These are phyloP conservation scores for Baccha elongata DNA, from an alignment of 2,888 invertebrate genomes.

Conservation along the genomic window DNA sequence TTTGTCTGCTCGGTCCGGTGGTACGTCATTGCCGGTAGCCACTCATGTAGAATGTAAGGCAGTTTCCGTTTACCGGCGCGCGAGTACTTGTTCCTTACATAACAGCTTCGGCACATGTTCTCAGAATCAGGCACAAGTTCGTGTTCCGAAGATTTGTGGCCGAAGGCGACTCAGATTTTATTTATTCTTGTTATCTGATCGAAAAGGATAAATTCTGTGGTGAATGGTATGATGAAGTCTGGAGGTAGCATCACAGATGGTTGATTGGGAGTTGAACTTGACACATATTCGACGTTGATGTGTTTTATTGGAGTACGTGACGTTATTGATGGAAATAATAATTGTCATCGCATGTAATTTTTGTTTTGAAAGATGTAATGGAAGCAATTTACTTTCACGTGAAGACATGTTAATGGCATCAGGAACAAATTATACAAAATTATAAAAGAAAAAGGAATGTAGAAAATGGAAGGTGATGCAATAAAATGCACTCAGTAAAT, in stretches of 20 bases:
- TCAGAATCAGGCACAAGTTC: slow-evolving; percentile 29
- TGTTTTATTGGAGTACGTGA: slow-evolving; percentile 38
- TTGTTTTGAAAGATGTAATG: slow-evolving; percentile 22
- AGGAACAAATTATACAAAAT: not conserved
- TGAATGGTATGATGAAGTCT: slow-evolving; percentile 20
- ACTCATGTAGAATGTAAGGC: slow-evolving; percentile 27
- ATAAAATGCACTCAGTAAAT: not conserved
- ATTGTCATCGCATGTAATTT: slow-evolving; percentile 24
- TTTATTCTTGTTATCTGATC: slow-evolving; percentile 20
- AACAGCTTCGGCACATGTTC: slow-evolving; percentile 30
- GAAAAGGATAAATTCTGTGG: slow-evolving; percentile 32
- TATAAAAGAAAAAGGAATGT: not conserved
- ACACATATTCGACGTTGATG: slow-evolving; percentile 42
- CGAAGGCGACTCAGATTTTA: slow-evolving; percentile 32
- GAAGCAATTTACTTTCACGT: slow-evolving; percentile 26
- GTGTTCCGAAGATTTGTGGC: slow-evolving; percentile 2
- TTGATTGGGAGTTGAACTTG: slow-evolving; percentile 55
- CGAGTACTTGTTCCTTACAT: slow-evolving; percentile 13
- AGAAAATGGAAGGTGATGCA: not conserved
- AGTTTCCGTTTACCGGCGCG: slow-evolving; percentile 47
- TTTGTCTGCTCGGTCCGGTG: not conserved
- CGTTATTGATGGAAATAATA: slow-evolving; percentile 29
- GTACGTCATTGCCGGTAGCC: slow-evolving; percentile 27
- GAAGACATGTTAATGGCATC: not conserved
- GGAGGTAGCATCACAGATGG: slow-evolving; percentile 1